phyloP scores from a whole-genome alignment of 37 sponge, comb jelly and placozoan genomes.

The Spongia lamella region DNA sequence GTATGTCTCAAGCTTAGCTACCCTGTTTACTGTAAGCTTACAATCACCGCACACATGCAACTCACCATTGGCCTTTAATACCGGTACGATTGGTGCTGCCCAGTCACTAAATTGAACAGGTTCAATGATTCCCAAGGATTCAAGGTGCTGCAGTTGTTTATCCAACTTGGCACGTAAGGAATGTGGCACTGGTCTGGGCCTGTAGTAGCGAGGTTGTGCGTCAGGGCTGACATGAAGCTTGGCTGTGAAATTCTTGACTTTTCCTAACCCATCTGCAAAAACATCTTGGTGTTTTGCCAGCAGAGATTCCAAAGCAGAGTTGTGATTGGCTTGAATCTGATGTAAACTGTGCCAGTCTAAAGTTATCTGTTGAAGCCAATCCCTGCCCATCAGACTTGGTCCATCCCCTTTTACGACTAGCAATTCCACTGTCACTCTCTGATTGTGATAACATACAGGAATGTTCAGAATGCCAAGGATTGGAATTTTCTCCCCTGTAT shows the following conservation, averaged over 20 bases:
- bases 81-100: constrained; percentile 54
- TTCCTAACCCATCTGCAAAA: constrained; percentile 20
- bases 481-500: constrained; percentile 27
- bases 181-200: constrained; percentile 8
- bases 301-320: constrained; percentile 1
- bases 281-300: constrained; percentile 5
- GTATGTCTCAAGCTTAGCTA: constrained; percentile 12
- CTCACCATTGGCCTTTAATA: constrained; percentile 33
- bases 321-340: constrained; percentile 4
- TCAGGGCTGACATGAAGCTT: constrained; percentile 14
- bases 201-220: constrained; percentile 22
- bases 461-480: constrained; percentile 26
- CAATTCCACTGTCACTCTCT: constrained; percentile 14
- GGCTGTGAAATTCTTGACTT: constrained; percentile 1
- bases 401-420: constrained; percentile 45
- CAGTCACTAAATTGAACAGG: constrained; percentile 43
- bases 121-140: constrained; percentile 15
- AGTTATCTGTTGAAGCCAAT: constrained; percentile 21
- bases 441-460: constrained; percentile 4
- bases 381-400: constrained; percentile 21
- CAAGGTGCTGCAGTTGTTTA: constrained; percentile 6
- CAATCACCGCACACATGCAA: constrained; percentile 53
- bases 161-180: constrained; percentile 11
- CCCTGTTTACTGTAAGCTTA: constrained; percentile 47
- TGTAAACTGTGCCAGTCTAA: constrained; percentile 24